Conservation (phyloP, 2,113 vertebrate species). For the Myrmecobius fasciatus region DNA sequence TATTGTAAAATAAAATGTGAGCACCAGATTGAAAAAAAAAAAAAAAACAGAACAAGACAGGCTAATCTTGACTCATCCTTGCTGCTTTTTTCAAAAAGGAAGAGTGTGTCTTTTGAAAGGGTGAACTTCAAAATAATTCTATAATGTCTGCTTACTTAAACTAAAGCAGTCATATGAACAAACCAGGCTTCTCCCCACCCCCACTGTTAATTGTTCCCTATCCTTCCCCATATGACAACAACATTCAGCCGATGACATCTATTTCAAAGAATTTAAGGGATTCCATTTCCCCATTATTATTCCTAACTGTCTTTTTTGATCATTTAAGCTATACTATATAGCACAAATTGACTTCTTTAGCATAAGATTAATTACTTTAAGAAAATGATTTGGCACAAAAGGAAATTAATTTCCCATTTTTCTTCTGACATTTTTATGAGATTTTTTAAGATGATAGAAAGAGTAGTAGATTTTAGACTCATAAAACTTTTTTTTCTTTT, state of each 20-base stretch:
- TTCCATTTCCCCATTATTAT: conserved; percentile 3
- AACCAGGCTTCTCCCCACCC: background rate
- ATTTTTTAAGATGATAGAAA: background rate
- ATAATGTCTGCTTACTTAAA: background rate
- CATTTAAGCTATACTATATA: background rate
- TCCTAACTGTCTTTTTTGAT: background rate
- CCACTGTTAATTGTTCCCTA: background rate
- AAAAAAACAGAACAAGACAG: background rate
- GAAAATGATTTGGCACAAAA: conserved; percentile 38
- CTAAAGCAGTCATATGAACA: background rate
- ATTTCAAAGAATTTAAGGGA: background rate
- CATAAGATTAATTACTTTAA: conserved; percentile 15
- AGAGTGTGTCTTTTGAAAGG: conserved; percentile 24
- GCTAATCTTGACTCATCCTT: background rate
- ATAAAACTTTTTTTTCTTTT: background rate
- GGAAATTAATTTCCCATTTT: conserved; percentile 4
- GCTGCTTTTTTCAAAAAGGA: background rate
- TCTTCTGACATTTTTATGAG: conserved; percentile 47
- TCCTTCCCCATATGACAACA: background rate
- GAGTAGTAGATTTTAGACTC: background rate
- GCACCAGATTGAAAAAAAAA: background rate
- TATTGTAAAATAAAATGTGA: background rate
- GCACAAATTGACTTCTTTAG: conserved; percentile 47
- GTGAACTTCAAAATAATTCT: background rate
- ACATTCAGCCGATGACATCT: background rate